Percentiles rank a stretch among this genome's conserved stretches.
phyloP scores from a whole-genome alignment of 2,113 vertebrate species.

The Seriola quinqueradiata region DNA sequence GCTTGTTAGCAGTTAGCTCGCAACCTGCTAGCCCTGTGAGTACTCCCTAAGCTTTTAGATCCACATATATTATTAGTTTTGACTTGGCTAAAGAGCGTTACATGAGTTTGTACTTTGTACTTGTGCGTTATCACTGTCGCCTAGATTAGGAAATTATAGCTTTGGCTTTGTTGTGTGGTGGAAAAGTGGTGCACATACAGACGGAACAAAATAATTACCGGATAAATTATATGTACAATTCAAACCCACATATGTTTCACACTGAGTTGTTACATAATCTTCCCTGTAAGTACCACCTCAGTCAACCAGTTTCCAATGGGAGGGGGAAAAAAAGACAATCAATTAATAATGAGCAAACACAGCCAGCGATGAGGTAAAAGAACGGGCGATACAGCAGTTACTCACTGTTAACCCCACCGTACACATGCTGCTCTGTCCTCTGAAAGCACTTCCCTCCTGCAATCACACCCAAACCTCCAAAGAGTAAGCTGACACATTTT shows the following conservation, averaged over 20 bases:
- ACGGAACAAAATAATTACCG: not conserved
- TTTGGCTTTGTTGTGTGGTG: not conserved
- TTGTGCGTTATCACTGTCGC: not conserved
- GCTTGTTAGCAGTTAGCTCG: not conserved
- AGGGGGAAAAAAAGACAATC: not conserved
- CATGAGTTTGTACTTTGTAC: not conserved
- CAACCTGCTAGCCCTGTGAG: not conserved
- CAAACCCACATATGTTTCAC: not conserved
- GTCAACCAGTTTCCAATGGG: not conserved
- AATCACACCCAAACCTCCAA: conserved; percentile 64
- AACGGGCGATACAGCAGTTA: conserved; percentile 24
- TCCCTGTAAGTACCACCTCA: not conserved
- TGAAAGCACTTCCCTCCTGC: conserved; percentile 55
- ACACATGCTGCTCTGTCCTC: conserved; percentile 30
- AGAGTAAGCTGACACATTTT: conserved; percentile 68
- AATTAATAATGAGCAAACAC: conserved; percentile 11
- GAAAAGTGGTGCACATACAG: too few relatives aligned
- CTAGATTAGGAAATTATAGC: not conserved
- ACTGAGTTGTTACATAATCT: not conserved
- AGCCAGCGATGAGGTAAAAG: conserved; percentile 21
- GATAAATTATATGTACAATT: not conserved
- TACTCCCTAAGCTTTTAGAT: not conserved
- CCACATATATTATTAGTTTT: too few relatives aligned
- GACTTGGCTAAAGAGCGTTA: not conserved
- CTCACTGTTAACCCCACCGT: conserved; percentile 33